phyloP scores from a whole-genome alignment of 1,140 invertebrate species.

The Pseudachorutes palmiensis region DNA sequence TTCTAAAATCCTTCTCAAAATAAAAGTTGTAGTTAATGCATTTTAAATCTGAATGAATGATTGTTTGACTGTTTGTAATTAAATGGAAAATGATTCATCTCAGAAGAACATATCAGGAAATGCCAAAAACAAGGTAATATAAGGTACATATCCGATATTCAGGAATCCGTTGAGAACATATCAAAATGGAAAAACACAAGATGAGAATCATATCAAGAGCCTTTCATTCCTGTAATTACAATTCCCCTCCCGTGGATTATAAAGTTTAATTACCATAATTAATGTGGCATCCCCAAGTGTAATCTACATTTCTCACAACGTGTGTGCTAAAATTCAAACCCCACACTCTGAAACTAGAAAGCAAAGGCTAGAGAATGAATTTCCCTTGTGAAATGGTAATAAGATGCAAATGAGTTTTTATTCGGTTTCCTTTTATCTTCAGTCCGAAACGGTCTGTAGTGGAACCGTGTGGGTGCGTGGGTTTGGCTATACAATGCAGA shows the following conservation, averaged over 20 bases:
- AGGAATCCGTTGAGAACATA: background rate
- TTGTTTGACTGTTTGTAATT: background rate
- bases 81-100: background rate
- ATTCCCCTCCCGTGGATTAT: no score
- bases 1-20: background rate
- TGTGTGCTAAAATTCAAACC: no score
- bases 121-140: background rate
- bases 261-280: no score
- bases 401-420: background rate
- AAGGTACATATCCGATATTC: background rate
- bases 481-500: background rate
- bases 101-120: background rate
- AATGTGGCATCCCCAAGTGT: no score
- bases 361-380: background rate
- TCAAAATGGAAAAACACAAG: background rate
- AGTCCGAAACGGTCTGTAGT: no score
- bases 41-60: no score
- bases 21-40: background rate
- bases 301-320: no score
- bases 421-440: no score
- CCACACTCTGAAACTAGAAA: no score
- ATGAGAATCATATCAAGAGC: no score
- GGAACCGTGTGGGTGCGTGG: no score
- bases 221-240: no score
- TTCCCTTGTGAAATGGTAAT: background rate